These are phyloP conservation scores for Drosophila cardini DNA, from an alignment of 1,140 invertebrate species.

Conservation along the genomic window DNA sequence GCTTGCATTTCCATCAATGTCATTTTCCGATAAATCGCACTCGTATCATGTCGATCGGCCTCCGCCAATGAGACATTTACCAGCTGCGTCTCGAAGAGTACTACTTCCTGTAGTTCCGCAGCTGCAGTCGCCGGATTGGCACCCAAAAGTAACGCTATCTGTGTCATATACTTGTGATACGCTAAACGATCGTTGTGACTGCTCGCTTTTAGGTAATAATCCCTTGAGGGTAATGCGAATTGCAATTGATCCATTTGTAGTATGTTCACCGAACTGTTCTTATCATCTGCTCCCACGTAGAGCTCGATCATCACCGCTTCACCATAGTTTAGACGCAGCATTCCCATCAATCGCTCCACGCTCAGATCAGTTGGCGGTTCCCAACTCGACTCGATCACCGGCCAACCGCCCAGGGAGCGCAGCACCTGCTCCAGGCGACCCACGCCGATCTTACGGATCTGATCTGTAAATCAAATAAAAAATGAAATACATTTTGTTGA, in stretches of 20 bases:
- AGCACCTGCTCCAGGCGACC: constrained; percentile 87
- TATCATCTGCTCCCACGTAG: constrained; percentile 94
- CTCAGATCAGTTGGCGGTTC: constrained; percentile 85
- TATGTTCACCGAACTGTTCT: constrained; percentile 93
- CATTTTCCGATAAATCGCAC: constrained; percentile 90
- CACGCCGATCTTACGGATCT: constrained; percentile 90
- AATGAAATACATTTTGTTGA: too few species aligned
- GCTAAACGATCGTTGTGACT: constrained; percentile 89
- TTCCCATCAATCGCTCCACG: constrained; percentile 89
- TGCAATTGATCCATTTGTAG: constrained; percentile 94
- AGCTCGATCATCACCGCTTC: constrained; percentile 91
- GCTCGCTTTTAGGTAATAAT: constrained; percentile 92
- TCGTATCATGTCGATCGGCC: constrained; percentile 93
- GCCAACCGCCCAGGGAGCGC: constrained; percentile 90
- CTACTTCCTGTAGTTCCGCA: constrained; percentile 88
- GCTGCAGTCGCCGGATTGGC: constrained; percentile 88
- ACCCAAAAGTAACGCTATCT: constrained; percentile 90
- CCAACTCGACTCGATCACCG: constrained; percentile 89
- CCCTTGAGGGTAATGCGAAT: constrained; percentile 91
- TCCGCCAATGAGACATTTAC: constrained; percentile 92
- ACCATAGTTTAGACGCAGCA: constrained; percentile 89
- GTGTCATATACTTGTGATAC: constrained; percentile 92
- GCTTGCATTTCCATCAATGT: constrained; percentile 88
- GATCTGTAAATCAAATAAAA: constrained; percentile 87
- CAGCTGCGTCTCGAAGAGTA: constrained; percentile 91